Evolutionary conservation across 2,888 invertebrate genomes (phyloP), one percentile per base, ranked within the genome.

Genomic region (Athalia rosae): DNA sequence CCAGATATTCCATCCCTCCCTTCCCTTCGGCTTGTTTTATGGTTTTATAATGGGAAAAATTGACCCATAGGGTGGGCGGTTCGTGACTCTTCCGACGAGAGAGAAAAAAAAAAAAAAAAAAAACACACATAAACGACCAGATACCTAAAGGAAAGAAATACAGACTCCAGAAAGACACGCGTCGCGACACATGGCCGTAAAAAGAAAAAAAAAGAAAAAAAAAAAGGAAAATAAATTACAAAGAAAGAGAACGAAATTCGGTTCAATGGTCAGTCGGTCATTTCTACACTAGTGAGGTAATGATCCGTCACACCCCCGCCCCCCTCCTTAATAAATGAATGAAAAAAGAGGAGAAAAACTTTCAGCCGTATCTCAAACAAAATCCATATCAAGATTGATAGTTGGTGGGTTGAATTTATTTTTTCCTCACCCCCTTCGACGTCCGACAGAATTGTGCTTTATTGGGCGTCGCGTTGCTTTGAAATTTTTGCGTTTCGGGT

Each of bases 41-140:
- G 87, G 88, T 88, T 88, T 88, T 88, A 88, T 88, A 88, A 88
- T 88, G 83, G 83, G 86, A 84, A 85, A 85, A 87, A 85, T 87
- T 71, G 85, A 86, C 84, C 85, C 87, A 81, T 77, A 59, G 63
- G 50, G 76, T 78, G 79, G 80, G 28, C 28, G 28, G 28, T 28
- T 28, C 28, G 28, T 28, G 28, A 28, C 28, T 28, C 28, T 28
- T 28, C 1, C 28, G 2, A 28, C 28, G 28, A 28, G 28, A 28
- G 28, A 1, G 28, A 28, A 28, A 1, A 28, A 28, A 28, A 28
- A 28, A 28, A 28, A 1, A 28, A 28, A 28, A 1, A 28, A 28
- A 28, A n/a, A n/a, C 28, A 28, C 28, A 28, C 28, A n/a, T 28
- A 28, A 28, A 28, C 28, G 59, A 48, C 67, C 50, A 58, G 13